Conservation (phyloP, 2,888 invertebrate genomes). For the Emesis castigata region DNA sequence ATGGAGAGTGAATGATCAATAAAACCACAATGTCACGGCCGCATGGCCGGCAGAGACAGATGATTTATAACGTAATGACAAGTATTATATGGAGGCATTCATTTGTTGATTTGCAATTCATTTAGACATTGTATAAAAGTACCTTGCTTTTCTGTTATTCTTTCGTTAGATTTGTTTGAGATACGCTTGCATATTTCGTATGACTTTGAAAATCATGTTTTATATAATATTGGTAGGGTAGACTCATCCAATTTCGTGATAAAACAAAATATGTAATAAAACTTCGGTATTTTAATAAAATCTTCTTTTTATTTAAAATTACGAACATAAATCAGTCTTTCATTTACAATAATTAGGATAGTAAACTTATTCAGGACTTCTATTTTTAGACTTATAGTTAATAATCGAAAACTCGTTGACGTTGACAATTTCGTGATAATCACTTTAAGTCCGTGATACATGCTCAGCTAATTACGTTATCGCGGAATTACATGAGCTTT, state of each 20-base stretch:
- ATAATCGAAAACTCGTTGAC: too few species aligned
- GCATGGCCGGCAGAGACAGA: slow-evolving; percentile 28
- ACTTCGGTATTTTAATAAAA: not conserved
- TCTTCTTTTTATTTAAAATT: not conserved
- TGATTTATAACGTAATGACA: not conserved
- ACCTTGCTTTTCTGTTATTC: too few species aligned
- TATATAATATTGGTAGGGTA: too few species aligned
- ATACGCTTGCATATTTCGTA: too few species aligned
- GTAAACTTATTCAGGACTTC: too few species aligned
- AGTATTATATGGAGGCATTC: not conserved
- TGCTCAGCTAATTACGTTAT: not conserved
- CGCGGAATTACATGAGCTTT: not conserved
- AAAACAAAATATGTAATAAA: not conserved
- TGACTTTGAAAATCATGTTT: too few species aligned
- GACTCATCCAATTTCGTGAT: not conserved
- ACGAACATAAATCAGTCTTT: not conserved
- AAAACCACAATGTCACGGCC: slow-evolving; percentile 74
- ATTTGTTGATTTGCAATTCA: not conserved
- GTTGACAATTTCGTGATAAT: too few species aligned
- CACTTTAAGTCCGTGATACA: too few species aligned
- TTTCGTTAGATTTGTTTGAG: too few species aligned
- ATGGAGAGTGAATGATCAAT: slow-evolving; percentile 70
- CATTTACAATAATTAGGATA: not conserved
- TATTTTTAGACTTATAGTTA: too few species aligned
- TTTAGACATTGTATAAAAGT: not conserved